Base-by-base conservation (phyloP, 2,113 vertebrate species). In the Mola mola region DNA sequence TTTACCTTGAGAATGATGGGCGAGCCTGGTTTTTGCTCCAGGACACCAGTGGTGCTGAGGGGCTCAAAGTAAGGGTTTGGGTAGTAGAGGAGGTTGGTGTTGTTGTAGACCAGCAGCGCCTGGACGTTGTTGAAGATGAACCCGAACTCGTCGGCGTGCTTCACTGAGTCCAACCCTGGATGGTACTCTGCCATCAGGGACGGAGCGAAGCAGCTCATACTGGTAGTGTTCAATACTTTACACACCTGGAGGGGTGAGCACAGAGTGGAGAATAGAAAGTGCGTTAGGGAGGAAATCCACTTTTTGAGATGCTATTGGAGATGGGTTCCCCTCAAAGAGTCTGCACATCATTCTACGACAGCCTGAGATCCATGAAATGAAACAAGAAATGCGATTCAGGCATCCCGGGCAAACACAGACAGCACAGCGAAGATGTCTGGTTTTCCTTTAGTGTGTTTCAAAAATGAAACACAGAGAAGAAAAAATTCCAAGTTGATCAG, bases 81-180 rank as follows among this genome's bases (percentile, higher is more conserved):
- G 74, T 97, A 98, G 87, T 97, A 99, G 62, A 96, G 91, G 75
- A 99, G 97, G 89, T 94, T 98, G 79, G 97, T 99, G 90, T 96
- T 96, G 1, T 99, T 99, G 90, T 96, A 98, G 80, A 96, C 89
- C 50, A 97, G 91, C 75, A 99, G 89, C 7, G 95, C 89, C 77
- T 98, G 96, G 24, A 98, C 96, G 2, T 98, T 98, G 91, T 99
- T 98, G 72, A 99, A 99, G 90, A 99, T 92, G 48, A 99, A 99
- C 0, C 97, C 97, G 6, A 99, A 95, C 90, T 98, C 97, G 0
- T 99, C 96, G 0, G 97, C 95, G 1, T 96, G 93, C 68, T 96
- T 96, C 2, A 96, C 93, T 0, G 95, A 78, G 9, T 99, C 97
- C 81, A 94, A 76, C 4, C 94, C 93, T 0, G 94, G 94, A 0